Conservation (phyloP, 2,113 vertebrate species). For the Falcunculus frontatus region DNA sequence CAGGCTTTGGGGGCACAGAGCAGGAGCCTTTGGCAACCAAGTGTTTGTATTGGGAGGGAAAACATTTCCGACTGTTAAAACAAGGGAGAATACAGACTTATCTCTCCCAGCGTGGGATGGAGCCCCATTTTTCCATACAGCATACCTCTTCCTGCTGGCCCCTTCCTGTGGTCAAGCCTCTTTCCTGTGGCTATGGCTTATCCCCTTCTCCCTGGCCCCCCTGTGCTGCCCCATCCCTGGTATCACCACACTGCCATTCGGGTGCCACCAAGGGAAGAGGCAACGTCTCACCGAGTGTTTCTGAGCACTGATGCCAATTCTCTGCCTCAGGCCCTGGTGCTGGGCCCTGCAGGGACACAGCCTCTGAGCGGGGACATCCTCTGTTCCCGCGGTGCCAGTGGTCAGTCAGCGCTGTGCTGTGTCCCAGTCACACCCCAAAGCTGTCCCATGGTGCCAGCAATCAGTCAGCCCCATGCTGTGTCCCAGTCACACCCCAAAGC, state of each 20-base stretch:
- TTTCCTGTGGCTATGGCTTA: neutral
- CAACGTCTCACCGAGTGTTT: rapidly evolving
- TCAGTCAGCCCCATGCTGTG: neutral
- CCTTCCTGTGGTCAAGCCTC: neutral
- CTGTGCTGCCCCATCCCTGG: too few species aligned
- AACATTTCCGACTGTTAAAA: neutral
- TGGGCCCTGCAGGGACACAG: neutral
- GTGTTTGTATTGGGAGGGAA: neutral
- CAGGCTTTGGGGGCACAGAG: neutral
- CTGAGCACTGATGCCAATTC: neutral
- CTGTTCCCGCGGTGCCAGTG: neutral
- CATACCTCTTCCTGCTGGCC: neutral
- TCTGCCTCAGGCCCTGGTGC: neutral
- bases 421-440: neutral
- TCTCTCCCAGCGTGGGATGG: neutral
- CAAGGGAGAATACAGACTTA: neutral
- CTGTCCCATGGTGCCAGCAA: neutral
- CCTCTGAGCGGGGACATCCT: rapidly evolving
- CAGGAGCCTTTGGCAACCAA: neutral
- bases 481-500: neutral
- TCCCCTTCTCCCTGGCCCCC: rapidly evolving
- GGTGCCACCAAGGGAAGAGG: rapidly evolving
- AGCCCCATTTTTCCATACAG: neutral
- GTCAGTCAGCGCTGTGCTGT: neutral
- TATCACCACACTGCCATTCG: rapidly evolving